These are phyloP conservation scores for Sceloporus undulatus DNA, from an alignment of 2,113 vertebrate genomes.

Conservation along the genomic window DNA sequence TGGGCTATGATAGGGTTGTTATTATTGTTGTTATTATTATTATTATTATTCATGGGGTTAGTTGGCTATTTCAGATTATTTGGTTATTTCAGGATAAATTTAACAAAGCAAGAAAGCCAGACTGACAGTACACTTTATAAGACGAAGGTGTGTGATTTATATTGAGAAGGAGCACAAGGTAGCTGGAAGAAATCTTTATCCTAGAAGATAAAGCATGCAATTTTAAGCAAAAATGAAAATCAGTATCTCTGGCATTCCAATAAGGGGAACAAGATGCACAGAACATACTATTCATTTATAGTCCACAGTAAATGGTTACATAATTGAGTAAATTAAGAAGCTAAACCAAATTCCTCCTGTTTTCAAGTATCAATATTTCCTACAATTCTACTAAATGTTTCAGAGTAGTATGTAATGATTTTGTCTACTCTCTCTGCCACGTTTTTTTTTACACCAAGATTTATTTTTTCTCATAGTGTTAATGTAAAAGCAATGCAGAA, in stretches of 20 bases:
- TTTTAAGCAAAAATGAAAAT: neutral
- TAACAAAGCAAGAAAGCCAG: neutral
- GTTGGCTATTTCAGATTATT: no score
- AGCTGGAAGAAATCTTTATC: neutral
- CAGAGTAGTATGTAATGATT: conserved; percentile 40
- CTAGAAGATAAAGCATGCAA: neutral
- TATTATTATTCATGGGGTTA: neutral
- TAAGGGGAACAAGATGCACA: neutral
- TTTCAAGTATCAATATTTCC: conserved; percentile 39
- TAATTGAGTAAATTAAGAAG: conserved; percentile 14
- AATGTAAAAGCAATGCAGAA: conserved; percentile 62
- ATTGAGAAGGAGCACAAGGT: neutral
- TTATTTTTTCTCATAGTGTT: conserved; percentile 60
- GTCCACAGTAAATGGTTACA: conserved; percentile 24
- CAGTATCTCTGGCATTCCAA: neutral
- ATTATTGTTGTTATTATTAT: neutral
- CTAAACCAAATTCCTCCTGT: conserved; percentile 31
- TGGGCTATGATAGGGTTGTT: no score
- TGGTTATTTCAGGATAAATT: neutral
- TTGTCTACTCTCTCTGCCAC: conserved; percentile 15
- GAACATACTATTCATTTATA: neutral
- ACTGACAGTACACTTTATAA: neutral
- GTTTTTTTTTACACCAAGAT: conserved; percentile 61
- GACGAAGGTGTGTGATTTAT: neutral
- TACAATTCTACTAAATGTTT: conserved; percentile 32